Evolutionary conservation across 1,140 invertebrate species (phyloP), one percentile per base, ranked within the genome.

Genomic region (Hyles vespertilio): DNA sequence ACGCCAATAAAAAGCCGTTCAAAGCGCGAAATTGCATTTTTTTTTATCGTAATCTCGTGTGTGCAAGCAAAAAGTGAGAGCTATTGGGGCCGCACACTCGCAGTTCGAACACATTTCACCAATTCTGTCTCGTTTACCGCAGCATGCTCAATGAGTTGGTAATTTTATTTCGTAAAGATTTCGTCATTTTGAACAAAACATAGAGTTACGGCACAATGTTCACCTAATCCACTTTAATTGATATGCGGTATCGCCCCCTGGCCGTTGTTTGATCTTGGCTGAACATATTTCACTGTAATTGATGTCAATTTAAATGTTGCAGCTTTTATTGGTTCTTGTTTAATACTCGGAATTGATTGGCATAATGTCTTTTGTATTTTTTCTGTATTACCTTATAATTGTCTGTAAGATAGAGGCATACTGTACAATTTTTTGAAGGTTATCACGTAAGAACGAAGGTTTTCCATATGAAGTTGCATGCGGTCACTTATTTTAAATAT

Each of bases 131-230:
- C 59, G 55, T 65, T 65, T 66, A 66, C 47, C 57, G 50, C 64
- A 69, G 63, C 70, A 75, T 67, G 72, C 72, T 72, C 72, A 75
- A 75, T 77, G 72, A 79, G 69, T 77, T 75, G 77, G 63, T 78
- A 77, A 78, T 76, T 63, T 63, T 61, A 63, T 76, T 71, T 71
- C 68, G 67, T 82, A 78, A 40, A 8, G 36, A 40, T 40, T 40
- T 40, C 36, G 36, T 40, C 4, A 40, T 40, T 40, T 40, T 5
- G 36, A 40, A 5, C 4, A 40, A 40, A 40, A 5, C 2, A 79
- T 67, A 52, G 57, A 47, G 64, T 34, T 36, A 6, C 50, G 53
- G 61, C 67, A 59, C 58, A 60, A 56, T 57, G 58, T 69, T 66
- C 63, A 58, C 53, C 58, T 56, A 56, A 61, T 61, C 52, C 34